Percentiles rank a stretch among this genome's conserved stretches.
phyloP scores from a whole-genome alignment of 2,113 vertebrate genomes.

The Bufo gargarizans region DNA sequence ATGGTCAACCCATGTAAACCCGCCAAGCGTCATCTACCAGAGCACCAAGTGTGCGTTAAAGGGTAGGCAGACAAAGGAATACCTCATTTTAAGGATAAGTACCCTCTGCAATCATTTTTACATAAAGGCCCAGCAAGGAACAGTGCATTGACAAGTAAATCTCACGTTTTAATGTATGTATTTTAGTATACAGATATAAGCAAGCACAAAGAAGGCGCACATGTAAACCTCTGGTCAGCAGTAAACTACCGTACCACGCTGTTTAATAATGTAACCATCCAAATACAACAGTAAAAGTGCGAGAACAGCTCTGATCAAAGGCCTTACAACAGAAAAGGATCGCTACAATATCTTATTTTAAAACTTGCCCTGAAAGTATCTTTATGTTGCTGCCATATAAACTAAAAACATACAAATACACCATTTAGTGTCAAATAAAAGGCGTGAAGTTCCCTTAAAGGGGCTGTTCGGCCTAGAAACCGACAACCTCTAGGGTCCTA shows the following conservation, averaged over 20 bases:
- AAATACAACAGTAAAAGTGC: neutral
- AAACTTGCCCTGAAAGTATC: no score
- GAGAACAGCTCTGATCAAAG: neutral
- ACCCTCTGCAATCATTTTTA: neutral
- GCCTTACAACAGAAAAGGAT: no score
- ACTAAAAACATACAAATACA: no score
- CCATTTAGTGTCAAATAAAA: no score
- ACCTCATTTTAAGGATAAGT: neutral
- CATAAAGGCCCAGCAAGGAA: neutral
- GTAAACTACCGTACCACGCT: neutral
- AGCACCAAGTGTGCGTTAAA: neutral
- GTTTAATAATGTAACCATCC: neutral
- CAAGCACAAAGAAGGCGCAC: neutral
- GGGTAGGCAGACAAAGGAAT: neutral
- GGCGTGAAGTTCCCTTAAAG: no score
- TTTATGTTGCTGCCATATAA: no score
- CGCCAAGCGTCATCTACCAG: neutral
- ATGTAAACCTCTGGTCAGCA: neutral
- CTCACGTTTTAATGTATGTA: neutral
- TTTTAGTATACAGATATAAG: neutral
- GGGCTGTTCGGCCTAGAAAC: no score
- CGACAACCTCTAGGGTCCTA: no score
- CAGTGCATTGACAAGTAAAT: neutral
- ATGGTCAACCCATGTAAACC: constrained; percentile 19
- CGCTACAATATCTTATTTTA: no score